Conservation (phyloP, 2,888 invertebrate genomes). For the Heliconius charithonia region DNA sequence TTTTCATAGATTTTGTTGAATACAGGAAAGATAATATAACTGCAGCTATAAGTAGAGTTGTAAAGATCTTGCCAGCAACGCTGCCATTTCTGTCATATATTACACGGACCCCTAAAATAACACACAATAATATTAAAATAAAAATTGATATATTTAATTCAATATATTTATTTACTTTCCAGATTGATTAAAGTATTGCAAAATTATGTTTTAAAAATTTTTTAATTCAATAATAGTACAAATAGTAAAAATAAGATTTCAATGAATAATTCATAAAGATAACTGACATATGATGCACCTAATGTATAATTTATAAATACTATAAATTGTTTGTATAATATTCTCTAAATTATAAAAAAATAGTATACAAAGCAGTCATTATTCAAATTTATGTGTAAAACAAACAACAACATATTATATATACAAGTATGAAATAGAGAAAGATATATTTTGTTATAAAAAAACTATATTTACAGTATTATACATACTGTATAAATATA, state of each 20-base stretch:
- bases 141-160: neutral
- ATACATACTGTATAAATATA: no score
- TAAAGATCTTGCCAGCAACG: slow-evolving; percentile 87
- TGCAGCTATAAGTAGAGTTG: slow-evolving; percentile 87
- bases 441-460: neutral
- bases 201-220: neutral
- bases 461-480: neutral
- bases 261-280: neutral
- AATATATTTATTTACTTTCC: no score
- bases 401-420: no score
- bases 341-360: neutral
- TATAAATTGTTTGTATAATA: no score
- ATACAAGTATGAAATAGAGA: no score
- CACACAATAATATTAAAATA: neutral
- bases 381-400: neutral
- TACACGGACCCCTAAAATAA: slow-evolving; percentile 86
- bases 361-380: neutral
- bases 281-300: neutral
- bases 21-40: slow-evolving; percentile 87
- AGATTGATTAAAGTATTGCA: neutral
- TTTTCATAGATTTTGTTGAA: slow-evolving; percentile 86
- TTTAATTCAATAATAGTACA: neutral
- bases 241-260: neutral
- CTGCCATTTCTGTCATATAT: slow-evolving; percentile 92
- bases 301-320: no score